Percentiles rank a stretch among this genome's conserved stretches.
These are phyloP conservation scores for Osedax fenrisi DNA, from an alignment of 2,888 invertebrate species.

Conservation along the genomic window DNA sequence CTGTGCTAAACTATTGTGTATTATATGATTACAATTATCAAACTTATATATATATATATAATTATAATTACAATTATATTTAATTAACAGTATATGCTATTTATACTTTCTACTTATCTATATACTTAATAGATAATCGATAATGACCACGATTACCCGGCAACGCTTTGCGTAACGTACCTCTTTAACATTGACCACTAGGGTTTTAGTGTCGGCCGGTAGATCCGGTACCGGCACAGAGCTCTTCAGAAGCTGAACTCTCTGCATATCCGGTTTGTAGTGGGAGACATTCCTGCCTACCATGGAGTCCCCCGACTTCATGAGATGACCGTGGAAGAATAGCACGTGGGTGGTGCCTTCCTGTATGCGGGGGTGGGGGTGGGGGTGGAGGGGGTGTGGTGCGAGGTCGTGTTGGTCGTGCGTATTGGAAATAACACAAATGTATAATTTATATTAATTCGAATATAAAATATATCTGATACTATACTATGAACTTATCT, in stretches of 20 bases:
- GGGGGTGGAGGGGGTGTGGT: too few relatives aligned
- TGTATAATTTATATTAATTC: not conserved
- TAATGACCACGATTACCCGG: too few relatives aligned
- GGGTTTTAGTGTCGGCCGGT: constrained; percentile 42
- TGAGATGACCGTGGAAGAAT: constrained; percentile 36
- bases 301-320: constrained; percentile 1
- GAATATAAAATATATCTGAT: constrained; percentile 6
- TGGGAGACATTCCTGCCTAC: constrained; percentile 36
- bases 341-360: constrained; percentile 51
- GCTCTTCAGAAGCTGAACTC: constrained; percentile 46
- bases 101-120: not conserved
- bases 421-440: not conserved
- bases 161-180: too few relatives aligned
- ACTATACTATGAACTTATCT: too few relatives aligned
- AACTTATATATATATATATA: constrained; percentile 5
- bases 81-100: not conserved
- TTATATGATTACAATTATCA: not conserved
- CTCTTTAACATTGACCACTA: constrained; percentile 43
- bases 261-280: constrained; percentile 39
- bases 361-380: constrained; percentile 22
- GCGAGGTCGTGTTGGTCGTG: not conserved
- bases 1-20: not conserved
- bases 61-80: not conserved
- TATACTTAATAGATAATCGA: not conserved
- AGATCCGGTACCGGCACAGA: constrained; percentile 39